Evolutionary conservation across 2,888 invertebrate genomes (phyloP), one percentile per base, ranked within the genome.

Genomic region (Eupithecia exiguata): DNA sequence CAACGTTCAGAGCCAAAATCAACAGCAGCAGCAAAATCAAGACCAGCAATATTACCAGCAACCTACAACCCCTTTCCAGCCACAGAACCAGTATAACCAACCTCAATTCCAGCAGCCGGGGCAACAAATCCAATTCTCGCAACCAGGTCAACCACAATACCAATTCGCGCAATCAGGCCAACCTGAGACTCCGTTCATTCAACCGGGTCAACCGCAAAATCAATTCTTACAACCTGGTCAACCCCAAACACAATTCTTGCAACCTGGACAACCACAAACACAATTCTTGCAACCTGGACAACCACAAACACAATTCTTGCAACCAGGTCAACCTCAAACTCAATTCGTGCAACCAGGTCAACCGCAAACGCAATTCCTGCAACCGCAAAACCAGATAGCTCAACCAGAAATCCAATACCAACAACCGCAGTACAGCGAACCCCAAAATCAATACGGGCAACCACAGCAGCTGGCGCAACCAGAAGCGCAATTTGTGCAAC

Each of bases 11-110:
- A 70, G 63, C 6, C 70, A 74, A 65, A 21, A 70, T 46, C 69
- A 69, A 69, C 63, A 65, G n/a, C 35, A 65, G n/a, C 36, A 18
- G n/a, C 58, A 58, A 30, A 53, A 49, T 62, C 74, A 75, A 25
- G 71, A 71, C 25, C 83, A 80, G 68, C 81, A 80, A 46, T 73
- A 80, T 14, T 77, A 79, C 40, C 81, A 82, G 35, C 81, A 82
- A 53, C 78, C 82, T 76, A 25, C 58, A 65, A 76, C 79, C 1
- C 79, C 77, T 16, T 72, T 78, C 43, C 81, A 80, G 66, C 77
- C 77, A 7, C 80, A 80, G 69, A 71, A 68, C 67, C 78, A 77
- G 36, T 75, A 69, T 30, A 70, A 74, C 25, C 75, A 78, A 65
- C 49, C 74, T 36, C 78, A 76, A 70, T 76, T 53, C 16, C 46